Conservation (phyloP, 2,113 vertebrate genomes). For the Myrmecophaga tridactyla region DNA sequence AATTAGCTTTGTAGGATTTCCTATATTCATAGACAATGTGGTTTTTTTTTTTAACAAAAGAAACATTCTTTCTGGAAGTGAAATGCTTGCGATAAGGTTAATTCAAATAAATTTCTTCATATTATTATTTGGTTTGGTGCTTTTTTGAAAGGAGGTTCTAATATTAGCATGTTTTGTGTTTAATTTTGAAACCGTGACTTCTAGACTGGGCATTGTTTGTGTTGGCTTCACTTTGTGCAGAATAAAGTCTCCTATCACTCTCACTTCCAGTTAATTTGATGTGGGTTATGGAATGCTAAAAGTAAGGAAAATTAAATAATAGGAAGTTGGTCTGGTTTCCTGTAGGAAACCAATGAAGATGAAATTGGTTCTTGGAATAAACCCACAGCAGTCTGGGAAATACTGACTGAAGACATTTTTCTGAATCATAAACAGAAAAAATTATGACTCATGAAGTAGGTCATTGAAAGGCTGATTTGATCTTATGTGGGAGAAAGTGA, state of each 20-base stretch:
- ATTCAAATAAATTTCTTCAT: slow-evolving; percentile 1
- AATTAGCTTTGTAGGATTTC: neutral
- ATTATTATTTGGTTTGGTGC: slow-evolving; percentile 22
- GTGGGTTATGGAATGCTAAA: slow-evolving; percentile 83
- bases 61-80: slow-evolving; percentile 19
- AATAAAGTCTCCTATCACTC: slow-evolving; percentile 81
- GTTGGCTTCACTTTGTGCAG: slow-evolving; percentile 79
- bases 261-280: slow-evolving; percentile 84
- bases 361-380: slow-evolving; percentile 88
- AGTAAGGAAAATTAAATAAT: slow-evolving; percentile 89
- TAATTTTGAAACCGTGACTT: slow-evolving; percentile 71
- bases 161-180: slow-evolving; percentile 74
- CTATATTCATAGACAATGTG: neutral
- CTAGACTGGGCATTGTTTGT: slow-evolving; percentile 79
- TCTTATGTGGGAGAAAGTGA: slow-evolving; percentile 81
- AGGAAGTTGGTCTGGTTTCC: slow-evolving; percentile 89
- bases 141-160: slow-evolving; percentile 54
- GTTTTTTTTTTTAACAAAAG: neutral
- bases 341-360: slow-evolving; percentile 87
- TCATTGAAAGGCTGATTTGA: slow-evolving; percentile 82
- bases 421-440: slow-evolving; percentile 85
- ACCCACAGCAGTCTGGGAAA: slow-evolving; percentile 84
- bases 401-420: slow-evolving; percentile 84
- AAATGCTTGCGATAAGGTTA: slow-evolving; percentile 27
- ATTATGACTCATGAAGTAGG: slow-evolving; percentile 84